phyloP scores from a whole-genome alignment of 2,888 invertebrate species.

The Glaucopsyche alexis region DNA sequence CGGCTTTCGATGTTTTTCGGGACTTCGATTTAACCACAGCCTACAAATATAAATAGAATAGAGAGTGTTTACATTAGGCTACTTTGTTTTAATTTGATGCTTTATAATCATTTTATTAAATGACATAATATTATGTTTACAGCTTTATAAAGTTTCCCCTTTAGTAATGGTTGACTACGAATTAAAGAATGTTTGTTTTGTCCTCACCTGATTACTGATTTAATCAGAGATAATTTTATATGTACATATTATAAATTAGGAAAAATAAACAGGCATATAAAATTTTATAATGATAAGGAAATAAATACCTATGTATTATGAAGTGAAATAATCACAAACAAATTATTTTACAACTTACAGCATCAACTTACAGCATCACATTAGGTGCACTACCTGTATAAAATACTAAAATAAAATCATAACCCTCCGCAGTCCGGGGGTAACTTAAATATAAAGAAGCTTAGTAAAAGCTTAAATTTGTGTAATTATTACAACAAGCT shows the following conservation, averaged over 20 bases:
- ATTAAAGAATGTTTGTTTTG: too few species aligned
- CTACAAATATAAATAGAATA: not conserved
- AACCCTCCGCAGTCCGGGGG: not conserved
- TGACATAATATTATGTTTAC: not conserved
- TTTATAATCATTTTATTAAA: not conserved
- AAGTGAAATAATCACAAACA: not conserved
- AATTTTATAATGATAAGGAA: not conserved
- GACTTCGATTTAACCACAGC: conserved; percentile 13
- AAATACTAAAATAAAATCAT: conserved; percentile 14
- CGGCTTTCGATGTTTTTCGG: conserved; percentile 21
- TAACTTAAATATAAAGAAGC: conserved; percentile 9
- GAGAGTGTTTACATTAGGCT: conserved; percentile 12
- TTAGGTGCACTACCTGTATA: not conserved
- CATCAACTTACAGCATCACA: not conserved
- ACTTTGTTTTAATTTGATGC: not conserved
- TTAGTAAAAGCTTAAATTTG: not conserved
- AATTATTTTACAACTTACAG: not conserved
- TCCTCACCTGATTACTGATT: not conserved
- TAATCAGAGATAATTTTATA: too few species aligned
- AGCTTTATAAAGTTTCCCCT: not conserved
- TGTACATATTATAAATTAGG: too few species aligned
- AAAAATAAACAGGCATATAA: not conserved
- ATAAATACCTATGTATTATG: not conserved
- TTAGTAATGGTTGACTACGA: too few species aligned
- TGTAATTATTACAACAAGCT: conserved; percentile 23